A percentile compares a stretch with the other conserved stretches of the same genome.
Evolutionary conservation across 2,113 vertebrate genomes (phyloP).

Genomic region (Protobothrops mucrosquamatus): DNA sequence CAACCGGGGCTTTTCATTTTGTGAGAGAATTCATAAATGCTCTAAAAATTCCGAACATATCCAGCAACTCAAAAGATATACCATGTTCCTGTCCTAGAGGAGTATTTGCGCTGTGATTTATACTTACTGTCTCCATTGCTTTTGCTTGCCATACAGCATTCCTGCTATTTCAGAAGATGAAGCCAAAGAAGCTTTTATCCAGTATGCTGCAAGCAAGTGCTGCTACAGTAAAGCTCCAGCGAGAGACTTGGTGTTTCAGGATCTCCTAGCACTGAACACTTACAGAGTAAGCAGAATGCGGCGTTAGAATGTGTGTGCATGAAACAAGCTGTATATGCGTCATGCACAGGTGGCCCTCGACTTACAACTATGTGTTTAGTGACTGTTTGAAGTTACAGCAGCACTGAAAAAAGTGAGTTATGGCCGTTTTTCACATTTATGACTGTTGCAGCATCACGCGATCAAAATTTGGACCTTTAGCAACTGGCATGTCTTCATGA

Average conservation of each 20-base stretch:
- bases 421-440: background rate
- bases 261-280: conserved; percentile 64
- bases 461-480: background rate
- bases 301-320: background rate
- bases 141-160: conserved; percentile 45
- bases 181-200: conserved; percentile 44
- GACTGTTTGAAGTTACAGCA: background rate
- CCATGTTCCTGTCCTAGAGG: background rate
- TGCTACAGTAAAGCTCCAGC: conserved; percentile 64
- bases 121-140: background rate
- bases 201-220: conserved; percentile 51
- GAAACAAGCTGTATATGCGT: background rate
- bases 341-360: background rate
- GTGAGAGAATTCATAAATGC: background rate
- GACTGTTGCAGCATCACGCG: background rate
- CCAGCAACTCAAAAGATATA: background rate
- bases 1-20: background rate
- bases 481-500: background rate
- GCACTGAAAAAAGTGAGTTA: background rate
- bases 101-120: background rate
- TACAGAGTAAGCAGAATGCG: conserved; percentile 35
- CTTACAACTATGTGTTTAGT: background rate
- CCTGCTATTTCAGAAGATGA: conserved; percentile 61
- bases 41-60: background rate
- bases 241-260: conserved; percentile 62